These are phyloP conservation scores for Halichoerus grypus DNA, from an alignment of 2,113 vertebrate genomes.

Conservation along the genomic window DNA sequence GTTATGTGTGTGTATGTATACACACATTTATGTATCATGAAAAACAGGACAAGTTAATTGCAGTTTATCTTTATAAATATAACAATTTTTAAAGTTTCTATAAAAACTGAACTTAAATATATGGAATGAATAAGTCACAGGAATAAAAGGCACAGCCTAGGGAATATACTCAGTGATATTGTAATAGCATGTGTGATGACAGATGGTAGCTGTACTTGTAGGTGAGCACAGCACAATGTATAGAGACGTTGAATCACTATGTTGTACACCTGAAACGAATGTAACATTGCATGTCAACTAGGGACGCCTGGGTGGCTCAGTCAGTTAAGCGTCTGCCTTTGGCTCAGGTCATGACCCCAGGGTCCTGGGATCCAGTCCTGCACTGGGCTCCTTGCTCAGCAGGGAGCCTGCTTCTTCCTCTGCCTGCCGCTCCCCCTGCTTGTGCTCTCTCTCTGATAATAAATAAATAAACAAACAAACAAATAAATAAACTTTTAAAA, in stretches of 20 bases:
- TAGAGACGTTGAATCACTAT: neutral
- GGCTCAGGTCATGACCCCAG: neutral
- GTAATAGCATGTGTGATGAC: neutral
- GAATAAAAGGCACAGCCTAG: neutral
- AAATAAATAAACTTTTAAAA: neutral
- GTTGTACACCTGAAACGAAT: neutral
- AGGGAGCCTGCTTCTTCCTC: neutral
- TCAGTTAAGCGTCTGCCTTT: neutral
- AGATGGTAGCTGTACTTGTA: neutral
- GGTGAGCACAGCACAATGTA: neutral
- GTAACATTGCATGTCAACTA: neutral
- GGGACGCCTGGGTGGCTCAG: neutral
- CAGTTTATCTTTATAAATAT: neutral
- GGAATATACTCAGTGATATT: neutral
- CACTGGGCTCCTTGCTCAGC: neutral
- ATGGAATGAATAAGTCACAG: neutral
- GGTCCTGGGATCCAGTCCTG: neutral
- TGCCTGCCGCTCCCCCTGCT: neutral
- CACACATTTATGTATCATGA: neutral
- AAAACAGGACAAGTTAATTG: neutral
- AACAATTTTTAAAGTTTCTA: neutral
- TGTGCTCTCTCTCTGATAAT: neutral
- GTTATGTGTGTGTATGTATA: neutral
- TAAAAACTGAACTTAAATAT: slow-evolving; percentile 3
- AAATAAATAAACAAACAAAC: neutral